These are phyloP conservation scores for Orbicella faveolata DNA, from an alignment of 64 coral and sea anemone species.

Conservation along the genomic window DNA sequence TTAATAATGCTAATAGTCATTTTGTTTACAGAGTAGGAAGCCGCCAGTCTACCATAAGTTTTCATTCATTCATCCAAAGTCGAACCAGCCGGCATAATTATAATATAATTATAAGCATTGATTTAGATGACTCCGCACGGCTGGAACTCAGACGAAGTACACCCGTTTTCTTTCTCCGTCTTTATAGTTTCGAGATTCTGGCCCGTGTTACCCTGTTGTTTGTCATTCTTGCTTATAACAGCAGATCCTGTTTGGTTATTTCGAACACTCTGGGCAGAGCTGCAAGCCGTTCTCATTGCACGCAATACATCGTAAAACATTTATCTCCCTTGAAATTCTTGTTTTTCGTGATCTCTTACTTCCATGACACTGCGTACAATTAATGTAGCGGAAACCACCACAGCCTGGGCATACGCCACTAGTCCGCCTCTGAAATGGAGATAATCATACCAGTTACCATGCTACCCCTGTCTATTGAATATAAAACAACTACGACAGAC, in stretches of 20 bases:
- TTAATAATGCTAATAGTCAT: neutral
- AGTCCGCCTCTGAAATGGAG: conserved; percentile 53
- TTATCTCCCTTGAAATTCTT: conserved; percentile 87
- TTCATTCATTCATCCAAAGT: neutral
- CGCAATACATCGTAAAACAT: conserved; percentile 57
- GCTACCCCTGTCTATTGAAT: too few species aligned
- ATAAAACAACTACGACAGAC: too few species aligned
- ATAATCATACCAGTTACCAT: too few species aligned
- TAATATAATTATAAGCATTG: too few species aligned
- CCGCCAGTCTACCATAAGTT: neutral
- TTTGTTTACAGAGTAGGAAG: neutral
- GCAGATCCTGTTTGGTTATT: neutral
- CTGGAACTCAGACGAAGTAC: too few species aligned
- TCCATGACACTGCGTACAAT: conserved; percentile 69
- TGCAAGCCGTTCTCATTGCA: conserved; percentile 90
- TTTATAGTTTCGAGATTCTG: too few species aligned
- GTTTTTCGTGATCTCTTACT: conserved; percentile 82
- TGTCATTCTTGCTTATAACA: too few species aligned
- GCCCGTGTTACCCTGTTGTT: too few species aligned
- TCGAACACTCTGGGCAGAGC: conserved; percentile 56
- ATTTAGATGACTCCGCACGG: too few species aligned
- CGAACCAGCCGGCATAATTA: neutral
- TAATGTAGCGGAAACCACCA: conserved; percentile 73
- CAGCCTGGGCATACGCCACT: conserved; percentile 58
- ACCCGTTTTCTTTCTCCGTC: too few species aligned